Evolutionary conservation across 2,888 invertebrate species (phyloP).

Genomic region (Scaptomyza polygonia): DNA sequence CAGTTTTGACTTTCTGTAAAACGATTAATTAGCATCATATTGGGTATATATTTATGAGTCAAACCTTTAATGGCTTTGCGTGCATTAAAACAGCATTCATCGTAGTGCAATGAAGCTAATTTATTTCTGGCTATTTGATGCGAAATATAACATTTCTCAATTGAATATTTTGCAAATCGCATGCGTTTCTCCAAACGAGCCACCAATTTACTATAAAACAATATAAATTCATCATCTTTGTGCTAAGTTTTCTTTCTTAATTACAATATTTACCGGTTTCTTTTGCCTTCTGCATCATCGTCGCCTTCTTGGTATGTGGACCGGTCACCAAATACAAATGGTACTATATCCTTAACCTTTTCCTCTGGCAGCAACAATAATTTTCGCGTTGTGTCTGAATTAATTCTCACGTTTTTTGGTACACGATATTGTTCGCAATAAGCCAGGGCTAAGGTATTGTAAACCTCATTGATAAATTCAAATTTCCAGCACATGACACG

Average conservation of each 20-base stretch:
- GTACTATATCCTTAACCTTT: slow-evolving; percentile 67
- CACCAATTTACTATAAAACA: slow-evolving; percentile 48
- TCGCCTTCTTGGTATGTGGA: slow-evolving; percentile 79
- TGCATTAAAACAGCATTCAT: slow-evolving; percentile 76
- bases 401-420: slow-evolving; percentile 23
- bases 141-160: slow-evolving; percentile 77
- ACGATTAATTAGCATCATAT: not conserved
- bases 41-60: not conserved
- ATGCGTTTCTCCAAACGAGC: slow-evolving; percentile 77
- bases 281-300: slow-evolving; percentile 42
- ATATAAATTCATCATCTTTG: not conserved
- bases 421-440: slow-evolving; percentile 70
- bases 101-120: slow-evolving; percentile 69
- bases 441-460: slow-evolving; percentile 79
- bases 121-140: slow-evolving; percentile 75
- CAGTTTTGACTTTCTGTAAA: slow-evolving; percentile 59
- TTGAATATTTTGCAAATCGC: slow-evolving; percentile 74
- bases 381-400: slow-evolving; percentile 36
- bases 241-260: not conserved
- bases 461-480: slow-evolving; percentile 82
- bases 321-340: slow-evolving; percentile 80
- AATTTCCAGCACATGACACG: slow-evolving; percentile 84
- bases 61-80: slow-evolving; percentile 66
- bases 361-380: slow-evolving; percentile 70
- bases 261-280: slow-evolving; percentile 27